Evolutionary conservation across 64 coral and sea anemone species (phyloP).

Genomic region (Pachyseris speciosa): DNA sequence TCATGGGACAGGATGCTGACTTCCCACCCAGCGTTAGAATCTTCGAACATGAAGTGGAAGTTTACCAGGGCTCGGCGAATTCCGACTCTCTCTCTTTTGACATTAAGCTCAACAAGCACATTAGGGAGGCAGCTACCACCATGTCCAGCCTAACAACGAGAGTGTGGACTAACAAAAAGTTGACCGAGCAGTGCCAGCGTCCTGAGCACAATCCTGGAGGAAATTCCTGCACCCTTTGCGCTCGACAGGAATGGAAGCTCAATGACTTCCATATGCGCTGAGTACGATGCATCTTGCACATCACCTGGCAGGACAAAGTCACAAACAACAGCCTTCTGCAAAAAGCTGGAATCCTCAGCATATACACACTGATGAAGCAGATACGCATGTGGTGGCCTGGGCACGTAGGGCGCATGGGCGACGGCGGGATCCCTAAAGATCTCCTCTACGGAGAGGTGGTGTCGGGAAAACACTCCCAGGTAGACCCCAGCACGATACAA

Average conservation of each 20-base stretch:
- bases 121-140: neutral
- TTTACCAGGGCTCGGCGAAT: neutral
- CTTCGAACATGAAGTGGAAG: neutral
- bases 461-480: neutral
- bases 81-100: conserved; percentile 1
- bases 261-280: neutral
- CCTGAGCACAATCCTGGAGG: conserved; percentile 7
- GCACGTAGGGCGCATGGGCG: neutral
- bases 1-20: neutral
- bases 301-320: conserved; percentile 28
- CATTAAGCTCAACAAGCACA: neutral
- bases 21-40: neutral
- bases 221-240: neutral
- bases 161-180: neutral
- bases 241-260: neutral
- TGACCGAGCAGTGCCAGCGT: conserved; percentile 7
- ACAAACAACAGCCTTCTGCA: neutral
- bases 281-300: neutral
- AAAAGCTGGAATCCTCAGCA: neutral
- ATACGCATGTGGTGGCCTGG: neutral
- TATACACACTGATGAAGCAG: conserved; percentile 5
- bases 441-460: neutral
- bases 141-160: too few species aligned
- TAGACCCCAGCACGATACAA: neutral
- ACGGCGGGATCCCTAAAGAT: conserved; percentile 16